Base-by-base conservation (phyloP, 2,888 invertebrate genomes). In the Diarsia brunnea region DNA sequence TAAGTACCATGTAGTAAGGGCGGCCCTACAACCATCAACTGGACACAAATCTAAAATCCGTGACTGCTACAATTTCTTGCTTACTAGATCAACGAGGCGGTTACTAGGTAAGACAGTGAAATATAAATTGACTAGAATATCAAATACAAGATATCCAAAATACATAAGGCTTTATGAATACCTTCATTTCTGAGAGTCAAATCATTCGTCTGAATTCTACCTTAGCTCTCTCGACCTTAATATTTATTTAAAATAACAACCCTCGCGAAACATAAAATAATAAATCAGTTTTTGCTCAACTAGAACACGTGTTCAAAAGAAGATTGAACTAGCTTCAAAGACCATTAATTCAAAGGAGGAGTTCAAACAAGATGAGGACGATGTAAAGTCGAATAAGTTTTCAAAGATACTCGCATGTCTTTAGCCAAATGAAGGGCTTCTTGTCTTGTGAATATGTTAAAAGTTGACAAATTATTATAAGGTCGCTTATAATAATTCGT, bases 401-500 rank as follows among this genome's bases (percentile, higher is more conserved):
- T 74, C 77, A 77, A 75, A 87, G 78, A 85, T 74, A 78, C 85
- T 85, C 76, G 77, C 67, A 53, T 85, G 85, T 82, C 78, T 87
- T 85, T 76, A 82, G 74, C 69, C 55, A 82, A 75, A 87, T 87
- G 70, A 85, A 85, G 87, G 83, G 76, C 73, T 87, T 87, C 71
- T 75, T 78, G 85, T 80, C 75, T 76, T 78, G 61, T 75, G 87
- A 82, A 81, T 84, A 82, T 82, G 65, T 79, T 85, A 74, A 76
- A 85, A 87, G 87, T 85, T 85, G 64, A 45, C 55, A 78, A 85
- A 73, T 83, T 81, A 83, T 83, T 77, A 85, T 81, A 69, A 69
- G 70, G 38, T 38, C 8, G 38, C 38, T 38, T 38, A 38, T 38
- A 38, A 38, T 38, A 38, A 38, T 38, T 38, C 58, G 72, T 53